Evolutionary conservation across 2,797 vertebrate genomes (phyloP), one percentile per base, ranked within the genome.

Genomic region (Micropoecilia bifurca): DNA sequence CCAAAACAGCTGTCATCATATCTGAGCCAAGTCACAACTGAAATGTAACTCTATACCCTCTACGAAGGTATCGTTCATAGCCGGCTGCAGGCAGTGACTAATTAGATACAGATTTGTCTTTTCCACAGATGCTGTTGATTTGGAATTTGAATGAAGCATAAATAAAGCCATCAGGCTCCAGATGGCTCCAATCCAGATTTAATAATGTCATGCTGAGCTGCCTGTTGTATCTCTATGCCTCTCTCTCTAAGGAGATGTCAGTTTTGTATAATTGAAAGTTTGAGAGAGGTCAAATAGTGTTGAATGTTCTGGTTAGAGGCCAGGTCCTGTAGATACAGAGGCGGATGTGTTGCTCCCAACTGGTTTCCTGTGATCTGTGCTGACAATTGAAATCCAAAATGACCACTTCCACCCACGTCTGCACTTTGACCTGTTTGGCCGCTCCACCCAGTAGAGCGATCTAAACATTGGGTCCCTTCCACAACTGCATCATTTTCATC

Each of bases 301-400:
- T 79, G 78, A 90, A 85, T 50, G 50, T 61, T 82, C 78, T 30
- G 73, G 78, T 78, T 80, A 50, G 73, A 81, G 75, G 88, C 81
- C 88, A 90, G 91, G 28, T 82, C 73, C 74, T 80, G 79, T 78
- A 86, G 79, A 85, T 77, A 76, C 55, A 79, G 77, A 81, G 83
- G 85, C 55, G 87, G 90, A 91, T 83, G 89, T 92, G 87, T 89
- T 91, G 84, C 84, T 92, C 87, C 87, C 87, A 86, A 88, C 85
- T 90, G 84, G 90, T 91, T 93, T 93, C 92, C 92, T 94, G 89
- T 88, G 80, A 85, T 90, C 87, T 75, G 36, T 83, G 88, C 87
- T 93, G 86, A 92, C 85, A 81, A 69, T 12, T 48, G 77, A 82
- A 87, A 80, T 85, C 84, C 87, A 83, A 80, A 80, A 86, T 82